Evolutionary conservation across 2,888 invertebrate species (phyloP), one percentile per base, ranked within the genome.

Genomic region (Metalampra italica): DNA sequence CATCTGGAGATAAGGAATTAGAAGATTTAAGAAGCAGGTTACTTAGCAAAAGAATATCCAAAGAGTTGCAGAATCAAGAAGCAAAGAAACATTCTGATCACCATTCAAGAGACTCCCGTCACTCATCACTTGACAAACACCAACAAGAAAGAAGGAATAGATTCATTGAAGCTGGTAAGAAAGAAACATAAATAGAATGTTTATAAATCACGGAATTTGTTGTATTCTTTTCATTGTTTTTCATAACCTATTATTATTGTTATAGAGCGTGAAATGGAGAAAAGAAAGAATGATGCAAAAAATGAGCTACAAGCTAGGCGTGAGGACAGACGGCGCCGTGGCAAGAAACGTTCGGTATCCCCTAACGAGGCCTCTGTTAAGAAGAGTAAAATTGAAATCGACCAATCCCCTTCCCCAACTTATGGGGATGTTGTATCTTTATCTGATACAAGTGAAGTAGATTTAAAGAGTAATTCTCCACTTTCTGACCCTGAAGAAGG

Each of bases 1-100:
- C 81, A 32, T 83, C 88, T 43, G 92, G 92, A 43, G 91, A 90
- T 56, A 90, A 91, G 59, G 92, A 94, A 50, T 85, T 95, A 52
- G 94, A 95, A 71, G 95, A 96, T 79, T 86, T 96, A 68, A 90
- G 95, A 60, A 94, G 93, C 62, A 91, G 95, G 66, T 82, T 94
- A 56, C 73, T 94, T 15, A 94, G 92, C 71, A 94, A 94, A 77
- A 86, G 92, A 60, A 93, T 91, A 77, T 92, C 90, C 67, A 94
- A 93, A 64, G 93, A 93, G 51, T 90, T 91, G 49, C 91, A 91
- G 49, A 90, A 71, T 51, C 91, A 91, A 55, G 82, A 89, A 50
- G 12, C 43, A 30, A 43, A 48, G 7, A 80, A 72, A 61, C 57
- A 78, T 49, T 78, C 85, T 52, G 91, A 91, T 50, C 82, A 90